phyloP scores from a whole-genome alignment of 1,140 invertebrate species.

The Achatina immaculata region DNA sequence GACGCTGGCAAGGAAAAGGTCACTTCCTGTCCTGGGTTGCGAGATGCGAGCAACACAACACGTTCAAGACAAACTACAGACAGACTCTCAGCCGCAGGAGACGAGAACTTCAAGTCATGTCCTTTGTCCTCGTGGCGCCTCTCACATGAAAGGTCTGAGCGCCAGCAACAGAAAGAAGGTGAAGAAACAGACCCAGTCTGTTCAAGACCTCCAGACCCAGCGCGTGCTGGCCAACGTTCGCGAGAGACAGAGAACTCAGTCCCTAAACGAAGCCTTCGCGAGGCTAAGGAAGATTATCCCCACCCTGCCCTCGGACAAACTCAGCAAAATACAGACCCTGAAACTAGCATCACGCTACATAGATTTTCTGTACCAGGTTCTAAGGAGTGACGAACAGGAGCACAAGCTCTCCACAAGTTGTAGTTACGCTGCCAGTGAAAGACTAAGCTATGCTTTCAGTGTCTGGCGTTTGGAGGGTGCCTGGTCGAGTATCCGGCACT shows the following conservation, averaged over 20 bases:
- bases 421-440: conserved; percentile 88
- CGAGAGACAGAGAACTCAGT: conserved; percentile 96
- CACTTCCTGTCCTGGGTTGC: too few relatives aligned
- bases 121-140: too few relatives aligned
- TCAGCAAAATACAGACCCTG: conserved; percentile 98
- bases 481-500: conserved; percentile 6
- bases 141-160: background rate
- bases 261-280: conserved; percentile 95
- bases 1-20: too few relatives aligned
- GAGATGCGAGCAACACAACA: too few relatives aligned
- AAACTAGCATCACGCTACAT: conserved; percentile 84
- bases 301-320: conserved; percentile 95
- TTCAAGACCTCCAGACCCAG: conserved; percentile 76
- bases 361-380: conserved; percentile 89
- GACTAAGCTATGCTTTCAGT: conserved; percentile 93
- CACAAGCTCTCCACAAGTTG: conserved; percentile 73
- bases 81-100: too few relatives aligned
- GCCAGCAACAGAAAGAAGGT: conserved; percentile 42
- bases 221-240: conserved; percentile 95
- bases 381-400: conserved; percentile 63
- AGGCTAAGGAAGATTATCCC: conserved; percentile 94
- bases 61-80: too few relatives aligned
- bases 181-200: conserved; percentile 52
- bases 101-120: too few relatives aligned
- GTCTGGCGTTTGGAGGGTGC: conserved; percentile 78